Evolutionary conservation across 2,113 vertebrate species (phyloP), one percentile per base, ranked within the genome.

Genomic region (Dolichallabes microphthalmus): DNA sequence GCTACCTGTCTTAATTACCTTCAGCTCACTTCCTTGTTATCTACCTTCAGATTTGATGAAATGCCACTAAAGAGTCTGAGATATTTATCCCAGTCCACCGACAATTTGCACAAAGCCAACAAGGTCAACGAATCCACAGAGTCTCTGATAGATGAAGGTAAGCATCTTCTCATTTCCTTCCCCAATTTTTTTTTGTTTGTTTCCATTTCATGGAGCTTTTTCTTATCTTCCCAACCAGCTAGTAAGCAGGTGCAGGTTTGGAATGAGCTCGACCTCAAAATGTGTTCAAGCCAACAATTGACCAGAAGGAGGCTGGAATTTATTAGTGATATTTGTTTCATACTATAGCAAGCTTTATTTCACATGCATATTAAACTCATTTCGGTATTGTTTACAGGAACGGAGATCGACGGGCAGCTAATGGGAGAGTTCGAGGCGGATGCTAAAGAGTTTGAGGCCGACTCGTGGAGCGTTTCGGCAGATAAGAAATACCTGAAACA

Each of bases 371-470:
- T 53, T 85, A 27, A 60, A 61, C 52, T 55, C 20, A 68, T 73
- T 32, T 83, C 1, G 15, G 53, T 86, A 45, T 64, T 81, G 57
- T 90, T 85, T 76, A 90, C 61, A 98, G 98, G 97, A 82, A 97
- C 97, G 2, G 97, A 99, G 87, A 97, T 98, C 22, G 98, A 99
- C 90, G 96, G 96, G 22, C 97, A 97, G 87, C 95, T 99, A 79
- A 96, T 99, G 96, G 97, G 97, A 53, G 98, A 99, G 89, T 96
- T 98, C 69, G 98, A 99, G 89, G 90, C 92, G 0, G 97, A 99
- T 50, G 95, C 94, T 63, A 98, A 94, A 87, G 97, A 97, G 61
- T 90, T 99, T 71, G 98, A 99, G 85, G 96, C 96, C 0, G 97
- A 98, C 90, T 98, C 98, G 3, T 99, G 98, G 98, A 99, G 97